Percentiles rank a stretch among this genome's conserved stretches.
These are phyloP conservation scores for Melanogrammus aeglefinus DNA, from an alignment of 2,797 vertebrate species.

Conservation along the genomic window DNA sequence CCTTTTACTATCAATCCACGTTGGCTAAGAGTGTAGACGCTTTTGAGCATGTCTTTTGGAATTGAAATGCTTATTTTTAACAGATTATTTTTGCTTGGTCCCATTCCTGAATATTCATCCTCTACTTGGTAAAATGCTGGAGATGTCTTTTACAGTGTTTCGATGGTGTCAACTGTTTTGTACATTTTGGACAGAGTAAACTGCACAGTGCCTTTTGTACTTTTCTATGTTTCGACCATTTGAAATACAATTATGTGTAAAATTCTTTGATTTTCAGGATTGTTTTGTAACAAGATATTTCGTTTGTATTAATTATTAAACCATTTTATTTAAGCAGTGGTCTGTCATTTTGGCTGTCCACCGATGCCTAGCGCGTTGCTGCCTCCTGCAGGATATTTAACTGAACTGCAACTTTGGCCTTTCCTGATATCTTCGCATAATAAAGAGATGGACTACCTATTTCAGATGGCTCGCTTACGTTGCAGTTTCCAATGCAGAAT, in stretches of 20 bases:
- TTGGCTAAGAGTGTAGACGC: conserved; percentile 5
- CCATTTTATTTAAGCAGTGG: conserved; percentile 61
- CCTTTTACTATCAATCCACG: conserved; percentile 23
- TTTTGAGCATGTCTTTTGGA: conserved; percentile 21
- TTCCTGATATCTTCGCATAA: background rate
- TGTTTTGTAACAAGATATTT: conserved; percentile 59
- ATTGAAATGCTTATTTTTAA: background rate
- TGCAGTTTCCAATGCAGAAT: too few species aligned
- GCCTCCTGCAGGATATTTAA: conserved; percentile 51
- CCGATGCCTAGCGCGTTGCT: conserved; percentile 40
- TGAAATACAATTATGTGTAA: conserved; percentile 68
- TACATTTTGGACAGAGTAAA: conserved; percentile 42
- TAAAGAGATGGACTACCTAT: background rate
- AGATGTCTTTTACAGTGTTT: conserved; percentile 34
- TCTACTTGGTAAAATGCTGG: conserved; percentile 33
- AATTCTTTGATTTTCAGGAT: conserved; percentile 62
- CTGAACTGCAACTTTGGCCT: background rate
- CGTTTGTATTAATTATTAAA: conserved; percentile 70
- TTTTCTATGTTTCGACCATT: conserved; percentile 66
- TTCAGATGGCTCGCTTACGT: too few species aligned
- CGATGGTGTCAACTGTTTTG: conserved; percentile 45
- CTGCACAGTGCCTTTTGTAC: conserved; percentile 79
- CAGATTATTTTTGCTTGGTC: conserved; percentile 3
- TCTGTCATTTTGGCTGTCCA: background rate
- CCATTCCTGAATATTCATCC: conserved; percentile 19